A percentile compares a stretch with the other conserved stretches of the same genome.
These are phyloP conservation scores for Automeris io DNA, from an alignment of 2,888 invertebrate genomes.

Conservation along the genomic window DNA sequence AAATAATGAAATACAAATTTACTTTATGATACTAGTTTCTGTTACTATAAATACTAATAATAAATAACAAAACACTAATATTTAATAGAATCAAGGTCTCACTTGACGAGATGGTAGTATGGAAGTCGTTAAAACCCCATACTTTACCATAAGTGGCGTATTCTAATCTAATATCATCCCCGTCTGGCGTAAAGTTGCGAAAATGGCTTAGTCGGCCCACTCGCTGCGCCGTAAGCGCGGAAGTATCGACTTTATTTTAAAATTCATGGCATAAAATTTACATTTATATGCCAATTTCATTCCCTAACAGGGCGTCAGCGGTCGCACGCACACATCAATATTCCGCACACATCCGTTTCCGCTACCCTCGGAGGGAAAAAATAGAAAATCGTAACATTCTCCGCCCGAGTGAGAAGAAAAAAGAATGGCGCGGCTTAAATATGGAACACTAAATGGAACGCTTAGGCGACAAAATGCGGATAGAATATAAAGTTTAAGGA, in stretches of 20 bases:
- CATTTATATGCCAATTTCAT: conserved; percentile 78
- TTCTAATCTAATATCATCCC: conserved; percentile 72
- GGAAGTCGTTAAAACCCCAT: conserved; percentile 52
- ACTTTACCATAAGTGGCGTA: conserved; percentile 54
- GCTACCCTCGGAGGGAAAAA: conserved; percentile 55
- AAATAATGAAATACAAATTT: too few relatives aligned
- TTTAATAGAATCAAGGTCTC: conserved; percentile 13
- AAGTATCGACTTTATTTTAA: conserved; percentile 76
- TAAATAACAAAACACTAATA: too few relatives aligned
- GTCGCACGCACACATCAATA: conserved; percentile 73
- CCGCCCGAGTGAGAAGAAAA: conserved; percentile 58
- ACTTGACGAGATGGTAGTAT: conserved; percentile 18
- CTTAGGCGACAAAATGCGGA: conserved; percentile 77
- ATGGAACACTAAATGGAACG: conserved; percentile 77
- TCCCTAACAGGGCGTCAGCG: conserved; percentile 70
- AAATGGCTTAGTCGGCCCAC: conserved; percentile 41
- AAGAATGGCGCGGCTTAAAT: conserved; percentile 72
- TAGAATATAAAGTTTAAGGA: conserved; percentile 76
- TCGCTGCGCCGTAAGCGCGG: conserved; percentile 51
- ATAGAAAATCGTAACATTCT: conserved; percentile 62
- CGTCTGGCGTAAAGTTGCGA: conserved; percentile 52
- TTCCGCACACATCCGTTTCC: conserved; percentile 58
- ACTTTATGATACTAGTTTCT: too few relatives aligned
- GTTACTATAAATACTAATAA: too few relatives aligned
- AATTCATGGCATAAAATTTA: conserved; percentile 78